Base-by-base conservation (phyloP, 2,888 invertebrate genomes). In the Alviniconcha strummeri region DNA sequence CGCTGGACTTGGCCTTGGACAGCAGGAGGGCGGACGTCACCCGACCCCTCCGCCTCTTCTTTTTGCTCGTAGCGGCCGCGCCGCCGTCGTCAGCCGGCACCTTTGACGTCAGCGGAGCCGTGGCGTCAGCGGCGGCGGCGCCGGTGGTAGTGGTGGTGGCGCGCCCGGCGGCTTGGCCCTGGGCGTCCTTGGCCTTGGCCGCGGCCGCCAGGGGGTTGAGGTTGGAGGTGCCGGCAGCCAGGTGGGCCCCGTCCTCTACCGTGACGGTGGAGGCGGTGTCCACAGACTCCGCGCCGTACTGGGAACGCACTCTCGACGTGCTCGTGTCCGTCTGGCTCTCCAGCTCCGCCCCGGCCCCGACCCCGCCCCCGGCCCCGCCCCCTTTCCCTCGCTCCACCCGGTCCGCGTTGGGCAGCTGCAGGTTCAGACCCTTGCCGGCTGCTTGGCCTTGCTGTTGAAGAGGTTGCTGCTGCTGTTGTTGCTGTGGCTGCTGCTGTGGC, bases 1-100 rank as follows among this genome's bases (percentile, higher is more conserved):
- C 91, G n/a, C 86, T 88, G 72, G 89, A 85, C n/a, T 88, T 90
- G 60, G 90, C 90, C 80, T 90, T 90, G 15, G 90, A 90, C 56
- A 90, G 82, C 71, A 91, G 81, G 67, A 89, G 83, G 5, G 90
- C 89, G 11, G 90, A 88, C 4, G 89, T 83, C 7, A 89, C 84
- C 80, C 87, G 86, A 13, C n/a, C 52, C 19, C 64, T 60, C 64
- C 57, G 56, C 77, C 60, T 60, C 57, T 77, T 54, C n/a, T 55
- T 19, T 9, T 79, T 84, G 11, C 82, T 71, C n/a, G n/a, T 57
- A 57, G 80, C 74, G 54, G 52, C 17, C 60, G 15, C 69, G 6
- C 64, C 15, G 64, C 57, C 11, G 15, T 78, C 78, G 2, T 54
- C 55, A 5, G 78, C 67, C 19, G 11, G 55, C 69, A 7, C 80